Conservation (phyloP, 2,113 vertebrate genomes). For the Excalfactoria chinensis region DNA sequence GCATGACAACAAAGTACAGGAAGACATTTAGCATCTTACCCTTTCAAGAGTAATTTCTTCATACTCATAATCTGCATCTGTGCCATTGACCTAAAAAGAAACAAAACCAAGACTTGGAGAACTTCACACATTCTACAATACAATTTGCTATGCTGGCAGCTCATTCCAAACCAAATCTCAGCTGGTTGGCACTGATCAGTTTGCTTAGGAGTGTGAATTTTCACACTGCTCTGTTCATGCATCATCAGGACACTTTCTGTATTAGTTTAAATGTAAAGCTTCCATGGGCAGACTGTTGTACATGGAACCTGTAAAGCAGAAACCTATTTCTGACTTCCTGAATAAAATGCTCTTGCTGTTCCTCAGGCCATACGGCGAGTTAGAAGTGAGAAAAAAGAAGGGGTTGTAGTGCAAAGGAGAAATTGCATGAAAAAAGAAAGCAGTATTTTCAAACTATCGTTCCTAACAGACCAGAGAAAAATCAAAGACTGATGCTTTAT, state of each 20-base stretch:
- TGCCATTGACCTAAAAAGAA: conserved; percentile 90
- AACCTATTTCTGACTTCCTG: background rate
- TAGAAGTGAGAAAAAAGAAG: background rate
- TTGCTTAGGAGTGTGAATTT: background rate
- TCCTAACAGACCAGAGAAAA: background rate
- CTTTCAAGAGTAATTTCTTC: conserved; percentile 98
- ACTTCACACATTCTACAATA: background rate
- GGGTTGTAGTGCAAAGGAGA: background rate
- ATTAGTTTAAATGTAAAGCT: background rate
- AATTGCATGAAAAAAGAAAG: background rate
- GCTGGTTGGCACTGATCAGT: background rate
- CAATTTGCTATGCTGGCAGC: background rate
- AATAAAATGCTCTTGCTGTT: background rate
- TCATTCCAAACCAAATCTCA: background rate
- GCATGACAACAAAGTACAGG: background rate
- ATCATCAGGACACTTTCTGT: background rate
- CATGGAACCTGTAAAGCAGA: background rate
- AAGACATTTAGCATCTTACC: conserved; percentile 76
- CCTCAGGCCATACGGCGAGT: background rate
- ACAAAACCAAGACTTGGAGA: conserved; percentile 9
- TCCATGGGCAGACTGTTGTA: background rate
- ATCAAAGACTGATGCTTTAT: background rate
- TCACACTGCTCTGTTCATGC: background rate
- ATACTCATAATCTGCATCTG: conserved; percentile 96
- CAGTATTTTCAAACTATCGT: background rate